Percentiles rank a stretch among this genome's conserved stretches.
Evolutionary conservation across 2,888 invertebrate genomes (phyloP).

Genomic region (Loripinus fragilis): DNA sequence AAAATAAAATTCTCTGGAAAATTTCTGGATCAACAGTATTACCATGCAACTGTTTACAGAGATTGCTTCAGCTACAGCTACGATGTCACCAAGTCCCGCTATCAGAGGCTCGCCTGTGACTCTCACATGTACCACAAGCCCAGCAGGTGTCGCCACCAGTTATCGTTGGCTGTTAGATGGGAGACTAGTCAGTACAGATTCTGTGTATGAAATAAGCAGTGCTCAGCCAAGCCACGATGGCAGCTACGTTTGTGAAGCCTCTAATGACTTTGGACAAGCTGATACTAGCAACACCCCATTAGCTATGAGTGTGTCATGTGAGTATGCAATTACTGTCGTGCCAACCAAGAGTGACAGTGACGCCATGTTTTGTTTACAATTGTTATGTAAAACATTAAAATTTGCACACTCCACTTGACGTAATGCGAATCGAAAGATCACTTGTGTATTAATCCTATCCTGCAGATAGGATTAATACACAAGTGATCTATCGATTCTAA

Average conservation of each 20-base stretch:
- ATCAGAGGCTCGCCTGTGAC: constrained; percentile 29
- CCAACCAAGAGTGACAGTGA: too few relatives aligned
- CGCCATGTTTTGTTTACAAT: too few relatives aligned
- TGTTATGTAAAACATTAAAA: too few relatives aligned
- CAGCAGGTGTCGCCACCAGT: constrained; percentile 26
- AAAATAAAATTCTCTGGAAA: too few relatives aligned
- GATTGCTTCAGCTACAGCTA: constrained; percentile 25
- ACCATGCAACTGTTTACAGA: too few relatives aligned
- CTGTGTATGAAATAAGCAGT: constrained; percentile 4
- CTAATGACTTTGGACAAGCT: constrained; percentile 10
- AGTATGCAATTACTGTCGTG: too few relatives aligned
- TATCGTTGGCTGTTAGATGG: constrained; percentile 33
- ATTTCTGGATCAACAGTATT: too few relatives aligned
- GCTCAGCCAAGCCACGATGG: constrained; percentile 28
- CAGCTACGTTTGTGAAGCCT: constrained; percentile 37
- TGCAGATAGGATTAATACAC: too few relatives aligned
- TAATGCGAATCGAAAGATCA: too few relatives aligned
- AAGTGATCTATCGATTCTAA: too few relatives aligned
- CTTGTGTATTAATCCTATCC: too few relatives aligned
- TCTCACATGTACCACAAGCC: constrained; percentile 38
- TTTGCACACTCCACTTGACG: too few relatives aligned
- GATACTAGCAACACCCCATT: constrained; percentile 2
- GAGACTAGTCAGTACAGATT: not conserved
- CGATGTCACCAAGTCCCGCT: not conserved
- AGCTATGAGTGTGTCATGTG: constrained; percentile 45